A percentile compares a stretch with the other conserved stretches of the same genome.
phyloP scores from a whole-genome alignment of 2,113 vertebrate species.

The Nymphicus hollandicus region DNA sequence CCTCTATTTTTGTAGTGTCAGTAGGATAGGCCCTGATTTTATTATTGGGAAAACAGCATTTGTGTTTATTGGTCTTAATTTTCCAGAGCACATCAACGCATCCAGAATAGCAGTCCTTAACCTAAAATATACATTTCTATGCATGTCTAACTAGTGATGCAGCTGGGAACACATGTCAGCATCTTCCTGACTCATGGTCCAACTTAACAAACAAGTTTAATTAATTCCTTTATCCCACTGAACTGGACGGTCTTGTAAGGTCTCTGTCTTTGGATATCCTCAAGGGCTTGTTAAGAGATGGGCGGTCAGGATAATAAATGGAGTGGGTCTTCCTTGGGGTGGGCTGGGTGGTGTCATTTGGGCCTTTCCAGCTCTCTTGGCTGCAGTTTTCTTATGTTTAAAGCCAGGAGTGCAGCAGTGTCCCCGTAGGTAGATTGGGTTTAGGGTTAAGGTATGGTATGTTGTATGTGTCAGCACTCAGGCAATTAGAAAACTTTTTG shows the following conservation, averaged over 20 bases:
- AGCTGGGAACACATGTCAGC: background rate
- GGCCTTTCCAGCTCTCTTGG: background rate
- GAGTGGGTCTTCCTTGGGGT: background rate
- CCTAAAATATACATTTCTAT: background rate
- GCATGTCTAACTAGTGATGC: background rate
- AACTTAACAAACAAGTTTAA: background rate
- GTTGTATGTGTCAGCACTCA: background rate
- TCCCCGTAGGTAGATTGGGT: background rate
- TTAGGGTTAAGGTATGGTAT: background rate
- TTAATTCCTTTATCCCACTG: background rate
- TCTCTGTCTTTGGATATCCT: background rate
- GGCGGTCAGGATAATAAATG: background rate
- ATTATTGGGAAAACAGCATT: background rate
- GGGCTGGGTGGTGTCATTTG: rapidly evolving
- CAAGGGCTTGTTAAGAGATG: background rate
- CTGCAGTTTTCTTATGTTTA: rapidly evolving
- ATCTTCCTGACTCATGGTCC: background rate
- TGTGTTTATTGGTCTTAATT: background rate
- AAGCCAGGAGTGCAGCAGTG: background rate
- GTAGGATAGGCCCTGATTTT: background rate
- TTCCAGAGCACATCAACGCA: background rate
- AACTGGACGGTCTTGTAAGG: background rate
- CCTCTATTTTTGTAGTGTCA: background rate
- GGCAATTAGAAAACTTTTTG: background rate
- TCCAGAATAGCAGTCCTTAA: background rate